Percentiles rank a stretch among this genome's conserved stretches.
Evolutionary conservation across 2,113 vertebrate species (phyloP).

Genomic region (Tragelaphus imberbis): DNA sequence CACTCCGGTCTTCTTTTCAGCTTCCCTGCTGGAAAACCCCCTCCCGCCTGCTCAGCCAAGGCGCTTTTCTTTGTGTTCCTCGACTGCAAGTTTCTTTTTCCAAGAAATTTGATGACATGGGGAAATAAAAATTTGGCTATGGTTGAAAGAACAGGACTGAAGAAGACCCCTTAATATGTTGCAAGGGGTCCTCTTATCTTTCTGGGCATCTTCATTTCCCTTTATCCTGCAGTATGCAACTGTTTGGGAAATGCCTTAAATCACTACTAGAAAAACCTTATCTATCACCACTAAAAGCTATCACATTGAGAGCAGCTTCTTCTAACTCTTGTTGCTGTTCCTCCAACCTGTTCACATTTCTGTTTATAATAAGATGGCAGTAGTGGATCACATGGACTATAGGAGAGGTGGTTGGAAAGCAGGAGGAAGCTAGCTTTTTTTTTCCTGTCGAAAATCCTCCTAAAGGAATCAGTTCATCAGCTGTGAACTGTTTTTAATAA

Average conservation of each 20-base stretch:
- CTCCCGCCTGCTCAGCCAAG: neutral
- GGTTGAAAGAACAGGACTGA: neutral
- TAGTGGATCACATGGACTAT: no score
- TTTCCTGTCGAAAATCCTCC: neutral
- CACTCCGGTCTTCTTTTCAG: no score
- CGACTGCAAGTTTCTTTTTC: neutral
- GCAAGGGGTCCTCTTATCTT: neutral
- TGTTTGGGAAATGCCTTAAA: neutral
- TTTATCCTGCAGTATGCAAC: accelerated
- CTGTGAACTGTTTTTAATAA: neutral
- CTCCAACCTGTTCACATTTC: neutral
- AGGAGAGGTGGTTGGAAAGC: neutral
- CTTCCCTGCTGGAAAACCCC: neutral
- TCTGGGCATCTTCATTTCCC: neutral
- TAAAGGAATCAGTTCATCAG: neutral
- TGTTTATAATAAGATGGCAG: neutral
- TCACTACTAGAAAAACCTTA: neutral
- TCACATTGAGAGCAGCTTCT: neutral
- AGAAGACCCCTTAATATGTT: neutral
- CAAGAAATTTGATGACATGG: neutral
- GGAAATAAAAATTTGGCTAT: neutral
- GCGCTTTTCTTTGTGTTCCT: neutral
- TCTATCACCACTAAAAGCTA: neutral
- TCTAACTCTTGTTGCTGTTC: neutral
- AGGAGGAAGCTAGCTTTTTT: neutral